These are phyloP conservation scores for Frankliniella intonsa DNA, from an alignment of 2,888 invertebrate species.

Conservation along the genomic window DNA sequence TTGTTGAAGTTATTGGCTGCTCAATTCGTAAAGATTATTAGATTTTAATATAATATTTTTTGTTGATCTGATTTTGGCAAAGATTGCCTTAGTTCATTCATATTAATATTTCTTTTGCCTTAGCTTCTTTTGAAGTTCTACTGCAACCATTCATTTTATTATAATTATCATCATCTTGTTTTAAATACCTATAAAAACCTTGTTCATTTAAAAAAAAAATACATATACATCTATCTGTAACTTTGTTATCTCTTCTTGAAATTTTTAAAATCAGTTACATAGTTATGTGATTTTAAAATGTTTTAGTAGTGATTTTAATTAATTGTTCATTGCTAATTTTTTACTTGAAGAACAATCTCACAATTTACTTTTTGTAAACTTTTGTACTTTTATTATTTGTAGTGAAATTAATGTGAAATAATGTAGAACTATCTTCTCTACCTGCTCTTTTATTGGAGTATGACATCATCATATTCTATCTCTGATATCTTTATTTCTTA, in stretches of 20 bases:
- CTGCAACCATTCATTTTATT: too few species aligned
- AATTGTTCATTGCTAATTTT: slow-evolving; percentile 4
- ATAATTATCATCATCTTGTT: too few species aligned
- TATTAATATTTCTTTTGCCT: too few species aligned
- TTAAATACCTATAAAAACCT: background rate
- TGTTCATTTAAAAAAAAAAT: background rate
- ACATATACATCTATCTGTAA: background rate
- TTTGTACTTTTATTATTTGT: slow-evolving; percentile 12
- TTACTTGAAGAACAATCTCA: background rate
- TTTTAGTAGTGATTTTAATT: background rate
- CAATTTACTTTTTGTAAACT: slow-evolving; percentile 10
- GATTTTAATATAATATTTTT: background rate
- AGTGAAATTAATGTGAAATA: slow-evolving; percentile 2
- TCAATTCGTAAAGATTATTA: background rate
- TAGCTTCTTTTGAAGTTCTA: background rate
- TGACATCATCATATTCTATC: background rate
- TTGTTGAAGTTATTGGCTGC: slow-evolving; percentile 2
- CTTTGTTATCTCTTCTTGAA: background rate
- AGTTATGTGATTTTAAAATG: slow-evolving; percentile 12
- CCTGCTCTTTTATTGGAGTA: background rate
- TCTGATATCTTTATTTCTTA: background rate
- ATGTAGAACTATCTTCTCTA: background rate
- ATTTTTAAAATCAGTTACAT: slow-evolving; percentile 8
- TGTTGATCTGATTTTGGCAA: slow-evolving; percentile 7
- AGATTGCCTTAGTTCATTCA: background rate